Evolutionary conservation across 2,888 invertebrate species (phyloP), one percentile per base, ranked within the genome.

Genomic region (Polylopha cassiicola): DNA sequence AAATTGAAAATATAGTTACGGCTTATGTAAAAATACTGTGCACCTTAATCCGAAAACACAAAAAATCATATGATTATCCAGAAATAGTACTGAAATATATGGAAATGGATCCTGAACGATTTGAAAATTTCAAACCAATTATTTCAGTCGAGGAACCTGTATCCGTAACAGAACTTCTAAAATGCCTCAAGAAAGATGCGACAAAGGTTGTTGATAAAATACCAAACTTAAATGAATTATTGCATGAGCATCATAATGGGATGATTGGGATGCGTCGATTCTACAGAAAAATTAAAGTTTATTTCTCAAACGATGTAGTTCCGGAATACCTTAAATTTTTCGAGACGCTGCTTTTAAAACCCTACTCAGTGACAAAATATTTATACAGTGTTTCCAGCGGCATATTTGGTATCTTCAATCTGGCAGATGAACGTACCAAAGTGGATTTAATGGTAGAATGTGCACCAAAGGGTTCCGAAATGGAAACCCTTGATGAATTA

Each of bases 281-380:
- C 1, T 39, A 72, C 7, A 62, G 50, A 27, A 73, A 71, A 50
- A 31, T 78, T 3, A 67, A 51, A 54, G 51, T 65, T 29, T 78
- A 73, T 44, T 78, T 73, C 47, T 37, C 55, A 4, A 43, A 62
- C 32, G 73, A 75, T 44, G 33, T 73, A 15, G 55, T n/a, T n/a
- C n/a, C 64, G 0, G 53, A 58, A 37, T 66, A 26, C 33, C 10
- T 7, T 11, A 32, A 6, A 21, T 20, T 6, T 13, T 15, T 15
- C 10, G 5, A 31, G n/a, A 32, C 3, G n/a, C 3, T 2, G 15
- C 20, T 5, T 2, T 6, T 2, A 7, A n/a, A n/a, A n/a, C n/a
- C n/a, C n/a, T n/a, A n/a, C n/a, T n/a, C n/a, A n/a, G 15, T 3
- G 30, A 39, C 6, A 10, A 21, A 11, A 14, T 7, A 10, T 17